Evolutionary conservation across 53 echinoderm and acorn worm genomes (phyloP).

Genomic region (Arbacia lixula): DNA sequence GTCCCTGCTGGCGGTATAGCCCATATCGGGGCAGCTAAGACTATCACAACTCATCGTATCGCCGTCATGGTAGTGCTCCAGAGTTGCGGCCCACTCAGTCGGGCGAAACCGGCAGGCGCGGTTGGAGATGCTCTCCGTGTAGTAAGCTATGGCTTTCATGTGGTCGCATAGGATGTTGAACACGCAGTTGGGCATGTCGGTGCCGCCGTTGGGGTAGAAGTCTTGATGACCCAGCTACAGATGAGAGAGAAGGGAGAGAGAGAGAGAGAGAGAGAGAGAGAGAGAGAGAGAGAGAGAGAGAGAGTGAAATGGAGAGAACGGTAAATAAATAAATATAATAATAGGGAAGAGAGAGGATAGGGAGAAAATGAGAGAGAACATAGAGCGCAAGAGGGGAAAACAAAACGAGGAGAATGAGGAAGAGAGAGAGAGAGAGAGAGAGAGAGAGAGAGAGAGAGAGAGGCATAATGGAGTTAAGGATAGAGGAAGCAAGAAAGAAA

Average conservation of each 20-base stretch:
- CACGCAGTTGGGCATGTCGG: conserved; percentile 27
- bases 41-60: no score
- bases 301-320: not conserved
- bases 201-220: conserved; percentile 24
- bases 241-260: not conserved
- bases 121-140: conserved; percentile 17
- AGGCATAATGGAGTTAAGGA: no score
- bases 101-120: conserved; percentile 2
- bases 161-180: conserved; percentile 18
- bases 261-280: not conserved
- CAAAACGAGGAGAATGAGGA: not conserved
- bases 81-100: not conserved
- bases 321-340: not conserved
- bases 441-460: not conserved
- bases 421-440: not conserved
- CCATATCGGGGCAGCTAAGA: conserved; percentile 28
- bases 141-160: conserved; percentile 32
- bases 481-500: no score
- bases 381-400: not conserved
- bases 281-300: not conserved
- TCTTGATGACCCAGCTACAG: conserved; percentile 17
- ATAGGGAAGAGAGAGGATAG: no score
- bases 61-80: not conserved
- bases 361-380: no score
- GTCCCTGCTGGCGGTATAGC: not conserved